Evolutionary conservation across 2,888 invertebrate genomes (phyloP).

Genomic region (Drosophila anomelani): DNA sequence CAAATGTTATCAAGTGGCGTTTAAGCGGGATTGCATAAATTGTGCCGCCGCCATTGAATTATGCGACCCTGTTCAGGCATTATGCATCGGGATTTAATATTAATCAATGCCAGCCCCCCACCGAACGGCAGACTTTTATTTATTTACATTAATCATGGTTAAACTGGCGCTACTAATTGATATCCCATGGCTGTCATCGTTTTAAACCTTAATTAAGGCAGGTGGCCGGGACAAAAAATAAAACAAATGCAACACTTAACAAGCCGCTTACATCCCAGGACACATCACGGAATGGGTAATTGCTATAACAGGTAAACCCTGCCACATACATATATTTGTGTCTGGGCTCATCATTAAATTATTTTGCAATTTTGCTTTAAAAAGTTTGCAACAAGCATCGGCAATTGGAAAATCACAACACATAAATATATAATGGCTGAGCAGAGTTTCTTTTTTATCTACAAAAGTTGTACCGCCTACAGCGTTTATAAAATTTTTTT

Average conservation of each 20-base stretch:
- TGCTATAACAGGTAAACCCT: constrained; percentile 15
- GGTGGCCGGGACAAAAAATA: neutral
- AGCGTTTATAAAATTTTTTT: neutral
- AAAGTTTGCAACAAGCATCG: constrained; percentile 1
- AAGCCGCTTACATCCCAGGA: constrained; percentile 50
- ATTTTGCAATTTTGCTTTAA: constrained; percentile 27
- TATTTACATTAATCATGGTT: constrained; percentile 53
- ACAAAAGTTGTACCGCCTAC: constrained; percentile 2
- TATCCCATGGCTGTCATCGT: constrained; percentile 31
- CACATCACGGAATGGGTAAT: constrained; percentile 28
- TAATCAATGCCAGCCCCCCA: constrained; percentile 32
- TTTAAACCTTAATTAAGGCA: constrained; percentile 43
- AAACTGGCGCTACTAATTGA: constrained; percentile 53
- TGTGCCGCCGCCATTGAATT: constrained; percentile 24
- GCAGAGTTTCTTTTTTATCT: neutral
- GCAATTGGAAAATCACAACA: neutral
- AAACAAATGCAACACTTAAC: constrained; percentile 39
- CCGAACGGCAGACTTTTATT: constrained; percentile 24
- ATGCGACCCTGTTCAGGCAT: constrained; percentile 20
- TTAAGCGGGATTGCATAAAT: constrained; percentile 46
- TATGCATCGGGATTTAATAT: constrained; percentile 24
- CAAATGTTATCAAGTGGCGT: constrained; percentile 64
- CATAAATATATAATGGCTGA: constrained; percentile 8
- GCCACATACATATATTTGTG: neutral
- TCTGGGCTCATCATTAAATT: constrained; percentile 37